Evolutionary conservation across 2,888 invertebrate genomes (phyloP), one percentile per base, ranked within the genome.

Genomic region (Silvanus unidentatus): DNA sequence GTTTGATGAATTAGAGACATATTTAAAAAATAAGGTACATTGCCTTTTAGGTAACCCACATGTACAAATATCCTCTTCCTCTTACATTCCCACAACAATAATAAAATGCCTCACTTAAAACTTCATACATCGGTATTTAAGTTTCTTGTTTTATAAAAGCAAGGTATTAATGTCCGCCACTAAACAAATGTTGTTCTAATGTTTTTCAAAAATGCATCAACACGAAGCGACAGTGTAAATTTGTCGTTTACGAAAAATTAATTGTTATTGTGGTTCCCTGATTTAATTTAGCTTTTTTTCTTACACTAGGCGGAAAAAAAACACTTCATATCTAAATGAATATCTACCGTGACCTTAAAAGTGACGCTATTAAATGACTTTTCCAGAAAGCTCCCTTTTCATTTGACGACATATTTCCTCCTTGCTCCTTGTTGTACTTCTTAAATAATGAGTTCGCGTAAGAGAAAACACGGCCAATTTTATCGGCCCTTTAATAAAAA

Each of bases 261-360:
- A 50, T 49, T 47, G 51, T 45, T 42, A 41, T 41, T 53, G 52
- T 47, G 47, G 49, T 48, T 42, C 39, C 51, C 47, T 48, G 49
- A 52, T 54, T 55, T 53, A 47, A 53, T 49, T 52, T 48, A 41
- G 49, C 45, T 48, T 40, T 32, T 12, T 32, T 42, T 30, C 22
- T 22, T 22, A 22, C 8, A 22, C 3, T 8, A 22, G 8, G 22
- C 8, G 22, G 22, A 22, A 32, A 32, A n/a, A n/a, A 53, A 57
- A 56, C 53, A 50, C 53, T 51, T 39, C 49, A 12, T 57, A 60
- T 60, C 60, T 58, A 58, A 60, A 60, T 57, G 60, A 60, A 56
- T 50, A 62, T 59, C 57, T 60, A 52, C 55, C 57, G 57, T 59
- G 59, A 60, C 58, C 58, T 55, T 55, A 59, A 59, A 54, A 53